These are phyloP conservation scores for Pinctada fucata DNA, from an alignment of 2,888 invertebrate genomes.

Conservation along the genomic window DNA sequence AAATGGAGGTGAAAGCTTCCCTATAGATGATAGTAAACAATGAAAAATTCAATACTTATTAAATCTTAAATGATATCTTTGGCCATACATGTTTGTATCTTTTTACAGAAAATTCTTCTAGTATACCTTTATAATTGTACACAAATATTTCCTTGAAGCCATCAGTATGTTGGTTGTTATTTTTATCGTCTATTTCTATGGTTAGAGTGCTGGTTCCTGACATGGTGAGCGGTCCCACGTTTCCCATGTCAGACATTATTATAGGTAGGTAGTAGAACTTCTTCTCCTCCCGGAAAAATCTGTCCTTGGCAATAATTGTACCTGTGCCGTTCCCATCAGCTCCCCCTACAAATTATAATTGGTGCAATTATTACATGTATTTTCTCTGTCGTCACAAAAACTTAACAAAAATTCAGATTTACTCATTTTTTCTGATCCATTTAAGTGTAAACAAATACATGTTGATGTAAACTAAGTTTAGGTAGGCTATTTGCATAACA, in stretches of 20 bases:
- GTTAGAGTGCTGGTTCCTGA: slow-evolving; percentile 96
- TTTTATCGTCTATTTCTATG: slow-evolving; percentile 97
- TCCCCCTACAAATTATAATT: slow-evolving; percentile 52
- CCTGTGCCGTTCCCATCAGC: slow-evolving; percentile 88
- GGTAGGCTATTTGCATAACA: too few relatives aligned
- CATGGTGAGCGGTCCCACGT: slow-evolving; percentile 84
- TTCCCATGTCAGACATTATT: slow-evolving; percentile 97
- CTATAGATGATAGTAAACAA: too few relatives aligned
- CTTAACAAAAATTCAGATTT: too few relatives aligned
- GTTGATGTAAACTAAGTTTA: too few relatives aligned
- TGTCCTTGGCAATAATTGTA: slow-evolving; percentile 93
- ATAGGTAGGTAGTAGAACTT: slow-evolving; percentile 98
- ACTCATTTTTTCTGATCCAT: too few relatives aligned
- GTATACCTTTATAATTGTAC: slow-evolving; percentile 93
- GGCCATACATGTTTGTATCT: too few relatives aligned
- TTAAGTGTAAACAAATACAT: too few relatives aligned
- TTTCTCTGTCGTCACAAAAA: too few relatives aligned
- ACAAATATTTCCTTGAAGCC: slow-evolving; percentile 97
- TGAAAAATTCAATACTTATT: too few relatives aligned
- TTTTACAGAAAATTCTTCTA: slow-evolving; percentile 62
- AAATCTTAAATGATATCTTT: too few relatives aligned
- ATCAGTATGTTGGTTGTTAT: slow-evolving; percentile 99
- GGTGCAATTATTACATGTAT: too few relatives aligned
- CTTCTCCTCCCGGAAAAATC: slow-evolving; percentile 96
- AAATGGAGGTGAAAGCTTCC: too few relatives aligned